These are phyloP conservation scores for Rhimphoctona megacephalus DNA, from an alignment of 2,888 invertebrate species.

Conservation along the genomic window DNA sequence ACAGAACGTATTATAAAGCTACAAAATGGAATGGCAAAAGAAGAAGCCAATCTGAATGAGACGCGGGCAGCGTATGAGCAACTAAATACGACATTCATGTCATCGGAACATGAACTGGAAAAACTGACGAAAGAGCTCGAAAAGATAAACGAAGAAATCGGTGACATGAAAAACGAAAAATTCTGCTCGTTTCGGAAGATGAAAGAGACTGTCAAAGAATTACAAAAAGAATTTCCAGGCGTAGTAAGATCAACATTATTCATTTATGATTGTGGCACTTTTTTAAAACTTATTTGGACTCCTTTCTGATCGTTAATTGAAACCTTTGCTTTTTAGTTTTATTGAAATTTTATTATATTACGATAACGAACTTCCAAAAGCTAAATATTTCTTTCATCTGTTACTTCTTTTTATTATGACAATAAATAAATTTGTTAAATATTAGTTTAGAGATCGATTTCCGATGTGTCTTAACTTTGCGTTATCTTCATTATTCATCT, in stretches of 20 bases:
- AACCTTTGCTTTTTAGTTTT: neutral
- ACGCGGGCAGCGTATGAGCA: slow-evolving; percentile 91
- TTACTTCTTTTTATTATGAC: too few species aligned
- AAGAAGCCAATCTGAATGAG: slow-evolving; percentile 93
- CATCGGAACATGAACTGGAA: slow-evolving; percentile 91
- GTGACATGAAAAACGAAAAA: slow-evolving; percentile 96
- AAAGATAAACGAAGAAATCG: slow-evolving; percentile 93
- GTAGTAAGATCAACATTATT: slow-evolving; percentile 87
- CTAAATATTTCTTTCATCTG: neutral
- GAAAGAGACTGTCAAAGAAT: slow-evolving; percentile 96
- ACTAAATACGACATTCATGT: slow-evolving; percentile 92
- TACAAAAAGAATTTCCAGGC: slow-evolving; percentile 96
- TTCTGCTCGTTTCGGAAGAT: slow-evolving; percentile 95
- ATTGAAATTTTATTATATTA: neutral
- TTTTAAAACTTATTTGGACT: neutral
- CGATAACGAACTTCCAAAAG: neutral
- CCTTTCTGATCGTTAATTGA: neutral
- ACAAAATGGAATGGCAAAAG: slow-evolving; percentile 94
- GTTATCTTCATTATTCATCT: neutral
- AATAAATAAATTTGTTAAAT: neutral
- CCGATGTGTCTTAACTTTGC: neutral
- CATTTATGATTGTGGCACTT: neutral
- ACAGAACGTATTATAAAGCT: slow-evolving; percentile 95
- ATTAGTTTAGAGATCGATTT: neutral
- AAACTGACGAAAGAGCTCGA: slow-evolving; percentile 93